Percentiles rank a stretch among this genome's conserved stretches.
Evolutionary conservation across 2,888 invertebrate genomes (phyloP).

Genomic region (Caenorhabditis imperialis): DNA sequence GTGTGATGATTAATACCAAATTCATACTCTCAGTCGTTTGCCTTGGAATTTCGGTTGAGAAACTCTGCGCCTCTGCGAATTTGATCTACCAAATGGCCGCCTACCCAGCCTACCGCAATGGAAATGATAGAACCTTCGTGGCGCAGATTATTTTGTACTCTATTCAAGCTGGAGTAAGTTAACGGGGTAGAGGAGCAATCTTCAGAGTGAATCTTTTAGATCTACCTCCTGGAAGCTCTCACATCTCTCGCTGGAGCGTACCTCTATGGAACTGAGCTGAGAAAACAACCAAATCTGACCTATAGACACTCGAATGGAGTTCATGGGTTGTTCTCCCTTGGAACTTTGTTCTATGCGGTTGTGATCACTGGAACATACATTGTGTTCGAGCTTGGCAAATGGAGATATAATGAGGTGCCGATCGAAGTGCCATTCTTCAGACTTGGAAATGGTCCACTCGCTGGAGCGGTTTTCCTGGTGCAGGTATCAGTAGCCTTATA

Average conservation of each 20-base stretch:
- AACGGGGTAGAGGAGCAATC: neutral
- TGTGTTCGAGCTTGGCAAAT: slow-evolving; percentile 77
- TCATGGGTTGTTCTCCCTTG: slow-evolving; percentile 72
- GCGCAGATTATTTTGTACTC: slow-evolving; percentile 75
- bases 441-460: slow-evolving; percentile 76
- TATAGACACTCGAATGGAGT: slow-evolving; percentile 62
- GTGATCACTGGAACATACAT: slow-evolving; percentile 75
- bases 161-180: slow-evolving; percentile 66
- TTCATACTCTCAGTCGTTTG: slow-evolving; percentile 71
- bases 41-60: slow-evolving; percentile 72
- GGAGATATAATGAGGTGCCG: slow-evolving; percentile 74
- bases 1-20: slow-evolving; percentile 65
- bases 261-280: slow-evolving; percentile 66
- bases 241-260: slow-evolving; percentile 68
- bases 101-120: slow-evolving; percentile 65
- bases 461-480: slow-evolving; percentile 73
- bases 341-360: slow-evolving; percentile 75
- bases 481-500: slow-evolving; percentile 58
- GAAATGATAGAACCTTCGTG: slow-evolving; percentile 61
- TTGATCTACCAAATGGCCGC: slow-evolving; percentile 75
- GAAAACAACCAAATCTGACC: slow-evolving; percentile 57
- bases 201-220: slow-evolving; percentile 10
- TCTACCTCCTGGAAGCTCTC: slow-evolving; percentile 61
- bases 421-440: slow-evolving; percentile 76
- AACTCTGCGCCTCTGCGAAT: slow-evolving; percentile 73